Evolutionary conservation across 2,888 invertebrate genomes (phyloP), one percentile per base, ranked within the genome.

Genomic region (Argyresthia goedartella): DNA sequence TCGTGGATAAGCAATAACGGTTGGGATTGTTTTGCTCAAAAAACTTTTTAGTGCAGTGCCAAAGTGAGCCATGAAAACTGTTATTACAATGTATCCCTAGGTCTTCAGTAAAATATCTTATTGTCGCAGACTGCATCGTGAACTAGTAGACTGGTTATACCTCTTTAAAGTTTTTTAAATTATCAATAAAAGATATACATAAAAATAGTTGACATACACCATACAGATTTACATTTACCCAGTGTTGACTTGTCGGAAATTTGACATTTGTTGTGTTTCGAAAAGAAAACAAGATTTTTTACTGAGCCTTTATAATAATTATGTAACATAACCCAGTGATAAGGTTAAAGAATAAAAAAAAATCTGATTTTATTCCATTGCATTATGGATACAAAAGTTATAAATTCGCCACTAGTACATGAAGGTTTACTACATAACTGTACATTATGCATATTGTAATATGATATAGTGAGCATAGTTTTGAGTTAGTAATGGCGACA

Each of bases 121-220:
- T 76, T 74, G 71, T 69, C 66, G 77, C 82, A 81, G 82, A 85
- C 85, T 85, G 84, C 78, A 78, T 76, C 66, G 80, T 77, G 63
- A 81, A 81, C 76, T 80, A 65, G 73, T 84, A 84, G 85, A 84
- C 85, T 85, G 84, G 78, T 76, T 76, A 67, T 84, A 82, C 77
- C 80, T 81, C 75, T 73, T 67, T 75, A 76, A 73, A 68, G 66
- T 70, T 78, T 77, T 76, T 76, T 74, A 67, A 74, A 73, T 71
- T 61, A 55, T 62, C 49, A 42, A 44, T 50, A 10, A 44, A 44
- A 50, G 44, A 13, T 50, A 50, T 44, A 44, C 49, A 49, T 44
- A 47, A 25, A 25, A 15, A 73, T 76, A 76, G 71, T 76, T 73
- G 71, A 77, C 74, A 75, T 71, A 25, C 25, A 71, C 65, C 64